Evolutionary conservation across 2,113 vertebrate species (phyloP).

Genomic region (Ardeotis arabs): DNA sequence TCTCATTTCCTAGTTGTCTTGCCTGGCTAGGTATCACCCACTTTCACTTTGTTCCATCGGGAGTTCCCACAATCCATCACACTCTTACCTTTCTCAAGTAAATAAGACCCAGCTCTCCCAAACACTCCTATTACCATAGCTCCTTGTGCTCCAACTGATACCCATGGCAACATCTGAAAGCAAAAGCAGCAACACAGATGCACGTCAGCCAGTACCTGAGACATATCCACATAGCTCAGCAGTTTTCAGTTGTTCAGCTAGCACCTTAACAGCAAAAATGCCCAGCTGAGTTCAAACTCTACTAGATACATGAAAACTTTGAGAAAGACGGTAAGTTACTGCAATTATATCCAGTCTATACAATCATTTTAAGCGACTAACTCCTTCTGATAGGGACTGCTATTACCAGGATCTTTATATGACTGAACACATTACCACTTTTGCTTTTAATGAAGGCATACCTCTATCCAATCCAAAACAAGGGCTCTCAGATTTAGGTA

Average conservation of each 20-base stretch:
- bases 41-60: background rate
- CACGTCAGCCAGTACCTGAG: constrained; percentile 23
- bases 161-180: constrained; percentile 52
- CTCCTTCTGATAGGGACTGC: background rate
- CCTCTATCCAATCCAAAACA: background rate
- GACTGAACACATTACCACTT: background rate
- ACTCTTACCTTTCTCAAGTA: constrained; percentile 61
- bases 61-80: constrained; percentile 18
- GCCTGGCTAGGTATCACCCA: background rate
- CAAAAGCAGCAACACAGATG: constrained; percentile 60
- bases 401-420: background rate
- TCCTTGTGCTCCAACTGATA: constrained; percentile 51
- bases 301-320: background rate
- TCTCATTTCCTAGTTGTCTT: background rate
- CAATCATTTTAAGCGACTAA: background rate
- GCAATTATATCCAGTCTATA: background rate
- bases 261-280: background rate
- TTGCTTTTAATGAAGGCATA: background rate
- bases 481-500: background rate
- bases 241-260: background rate
- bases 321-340: background rate
- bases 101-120: constrained; percentile 59
- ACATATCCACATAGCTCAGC: background rate
- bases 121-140: constrained; percentile 54
- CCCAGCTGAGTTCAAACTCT: background rate